Evolutionary conservation across 2,888 invertebrate genomes (phyloP), one percentile per base, ranked within the genome.

Genomic region (Dasypogon diadema): DNA sequence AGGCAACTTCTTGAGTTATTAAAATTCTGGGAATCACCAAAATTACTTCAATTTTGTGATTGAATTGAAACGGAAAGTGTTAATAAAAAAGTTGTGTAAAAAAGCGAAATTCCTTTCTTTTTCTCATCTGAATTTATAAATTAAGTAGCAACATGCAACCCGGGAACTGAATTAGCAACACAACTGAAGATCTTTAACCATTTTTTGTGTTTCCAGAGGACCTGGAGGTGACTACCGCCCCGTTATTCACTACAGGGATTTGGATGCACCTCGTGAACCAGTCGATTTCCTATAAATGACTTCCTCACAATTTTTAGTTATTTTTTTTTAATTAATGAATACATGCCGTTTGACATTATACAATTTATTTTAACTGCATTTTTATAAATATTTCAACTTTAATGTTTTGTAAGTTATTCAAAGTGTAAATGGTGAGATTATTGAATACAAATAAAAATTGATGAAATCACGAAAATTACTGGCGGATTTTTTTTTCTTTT

Each of bases 191-290:
- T 30, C 18, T 54, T 34, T 54, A 42, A 70, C 65, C 54, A 70
- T 70, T 18, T 70, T 73, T 84, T 83, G 82, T 90, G 89, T 87
- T 91, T 92, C 87, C 90, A 92, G 93, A 88, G 90, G 90, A 84
- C 90, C 90, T 84, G 91, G 90, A 84, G 90, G 90, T 83, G 95
- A 95, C 86, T 93, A 92, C 88, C 92, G 96, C 84, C 93, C 95
- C 82, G 92, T 96, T 84, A 94, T 96, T 85, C 95, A 96, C 88
- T 96, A 96, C 89, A 90, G 96, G 85, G 96, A 96, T 88, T 90
- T 96, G 89, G 96, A 96, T 87, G 96, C 96, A 80, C 96, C 96
- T 79, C 91, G 94, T 86, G 96, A 96, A 87, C 94, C 94, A 80
- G 94, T 95, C 87, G 94, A 95, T 87, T 93, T 94, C 87, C 89